These are phyloP conservation scores for Eristalis arbustorum DNA, from an alignment of 2,888 invertebrate genomes.

Conservation along the genomic window DNA sequence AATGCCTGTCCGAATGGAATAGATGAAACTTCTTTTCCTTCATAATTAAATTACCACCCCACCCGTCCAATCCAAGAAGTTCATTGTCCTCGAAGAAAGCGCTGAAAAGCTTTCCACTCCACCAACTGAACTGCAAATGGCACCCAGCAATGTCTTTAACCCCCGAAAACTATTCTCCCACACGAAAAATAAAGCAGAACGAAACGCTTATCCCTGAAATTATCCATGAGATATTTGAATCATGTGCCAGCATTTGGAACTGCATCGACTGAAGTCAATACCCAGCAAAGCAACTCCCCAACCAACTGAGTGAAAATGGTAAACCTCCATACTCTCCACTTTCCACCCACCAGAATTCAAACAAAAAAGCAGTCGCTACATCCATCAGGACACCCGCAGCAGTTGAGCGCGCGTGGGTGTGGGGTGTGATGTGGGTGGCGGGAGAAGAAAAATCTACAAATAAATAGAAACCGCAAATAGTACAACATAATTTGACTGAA, in stretches of 20 bases:
- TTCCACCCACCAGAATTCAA: not conserved
- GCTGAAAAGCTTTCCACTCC: not conserved
- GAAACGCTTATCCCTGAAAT: constrained; percentile 28
- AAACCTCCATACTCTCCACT: not conserved
- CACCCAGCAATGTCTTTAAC: not conserved
- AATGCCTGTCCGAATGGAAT: not conserved
- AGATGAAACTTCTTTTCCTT: not conserved
- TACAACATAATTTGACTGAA: constrained; percentile 64
- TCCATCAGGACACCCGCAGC: constrained; percentile 21
- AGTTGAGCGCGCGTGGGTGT: not conserved
- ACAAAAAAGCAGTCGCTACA: constrained; percentile 15
- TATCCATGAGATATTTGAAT: constrained; percentile 27
- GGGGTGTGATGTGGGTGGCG: not conserved
- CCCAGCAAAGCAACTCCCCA: constrained; percentile 29
- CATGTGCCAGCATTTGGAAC: constrained; percentile 44
- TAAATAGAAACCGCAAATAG: constrained; percentile 62
- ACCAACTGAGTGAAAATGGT: constrained; percentile 15
- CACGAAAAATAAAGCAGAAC: constrained; percentile 1
- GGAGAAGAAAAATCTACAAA: constrained; percentile 25
- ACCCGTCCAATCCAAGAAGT: not conserved
- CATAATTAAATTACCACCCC: not conserved
- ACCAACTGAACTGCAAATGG: constrained; percentile 2
- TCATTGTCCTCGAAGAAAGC: constrained; percentile 24
- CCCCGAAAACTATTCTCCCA: not conserved
- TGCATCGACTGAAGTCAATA: constrained; percentile 58